Percentiles rank a stretch among this genome's conserved stretches.
phyloP scores from a whole-genome alignment of 2,113 vertebrate genomes.

The Motacilla tschutschensis region DNA sequence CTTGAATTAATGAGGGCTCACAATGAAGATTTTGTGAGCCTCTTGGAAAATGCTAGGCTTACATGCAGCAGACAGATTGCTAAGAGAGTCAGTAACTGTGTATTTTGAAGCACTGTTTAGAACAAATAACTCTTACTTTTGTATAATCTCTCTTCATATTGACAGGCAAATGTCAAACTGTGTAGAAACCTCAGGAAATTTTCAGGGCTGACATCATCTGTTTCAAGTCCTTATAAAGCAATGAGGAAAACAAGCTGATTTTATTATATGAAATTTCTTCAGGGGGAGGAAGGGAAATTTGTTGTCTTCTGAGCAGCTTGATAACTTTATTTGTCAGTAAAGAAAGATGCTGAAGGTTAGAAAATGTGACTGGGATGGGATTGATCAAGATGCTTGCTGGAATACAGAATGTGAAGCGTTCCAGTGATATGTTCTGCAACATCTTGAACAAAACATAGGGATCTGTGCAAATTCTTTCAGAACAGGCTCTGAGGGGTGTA shows the following conservation, averaged over 20 bases:
- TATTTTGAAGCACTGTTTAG: constrained; percentile 6
- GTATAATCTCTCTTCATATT: constrained; percentile 15
- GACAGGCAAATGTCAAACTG: constrained; percentile 21
- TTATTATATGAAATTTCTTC: not conserved
- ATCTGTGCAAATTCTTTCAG: not conserved
- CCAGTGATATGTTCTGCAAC: not conserved
- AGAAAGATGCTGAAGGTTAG: not conserved
- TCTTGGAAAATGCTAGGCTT: not conserved
- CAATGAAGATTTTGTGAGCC: not conserved
- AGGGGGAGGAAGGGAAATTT: not conserved
- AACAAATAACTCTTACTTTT: constrained; percentile 27
- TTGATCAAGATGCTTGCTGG: not conserved
- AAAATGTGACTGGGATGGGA: not conserved
- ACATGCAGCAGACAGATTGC: not conserved
- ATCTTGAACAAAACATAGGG: not conserved
- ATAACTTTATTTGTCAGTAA: not conserved
- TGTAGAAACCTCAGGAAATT: not conserved
- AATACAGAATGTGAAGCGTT: not conserved
- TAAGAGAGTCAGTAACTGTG: not conserved
- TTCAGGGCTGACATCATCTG: constrained; percentile 3
- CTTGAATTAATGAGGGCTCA: constrained; percentile 29
- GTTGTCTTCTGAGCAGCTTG: not conserved
- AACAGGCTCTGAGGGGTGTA: not conserved
- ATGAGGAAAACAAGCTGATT: constrained; percentile 7
- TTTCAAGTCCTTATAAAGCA: not conserved